Evolutionary conservation across 2,888 invertebrate species (phyloP).

Genomic region (Esperia sulphurella): DNA sequence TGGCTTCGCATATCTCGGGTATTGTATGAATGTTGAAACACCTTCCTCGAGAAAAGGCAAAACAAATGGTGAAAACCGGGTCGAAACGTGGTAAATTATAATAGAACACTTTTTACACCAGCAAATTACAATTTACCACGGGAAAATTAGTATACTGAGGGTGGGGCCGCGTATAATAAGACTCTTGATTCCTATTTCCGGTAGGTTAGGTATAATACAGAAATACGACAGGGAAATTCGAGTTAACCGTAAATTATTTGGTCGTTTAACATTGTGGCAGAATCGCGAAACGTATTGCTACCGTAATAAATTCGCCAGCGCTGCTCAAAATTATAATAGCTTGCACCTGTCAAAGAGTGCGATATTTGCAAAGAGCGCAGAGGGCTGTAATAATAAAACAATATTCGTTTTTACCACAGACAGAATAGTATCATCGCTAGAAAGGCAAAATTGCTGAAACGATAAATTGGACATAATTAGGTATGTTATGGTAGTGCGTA

Average conservation of each 20-base stretch:
- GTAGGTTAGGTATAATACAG: not conserved
- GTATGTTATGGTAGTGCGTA: no score
- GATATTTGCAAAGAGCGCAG: conserved; percentile 18
- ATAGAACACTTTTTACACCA: conserved; percentile 9
- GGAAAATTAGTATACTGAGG: no score
- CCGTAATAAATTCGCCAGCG: conserved; percentile 18
- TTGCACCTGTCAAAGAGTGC: conserved; percentile 31
- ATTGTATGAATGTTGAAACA: no score
- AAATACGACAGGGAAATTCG: conserved; percentile 20
- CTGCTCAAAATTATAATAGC: conserved; percentile 36
- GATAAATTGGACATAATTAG: no score
- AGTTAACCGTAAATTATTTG: conserved; percentile 30
- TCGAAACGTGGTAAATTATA: no score
- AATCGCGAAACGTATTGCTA: conserved; percentile 23
- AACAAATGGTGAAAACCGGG: no score
- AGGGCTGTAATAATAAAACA: not conserved
- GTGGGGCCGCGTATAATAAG: not conserved
- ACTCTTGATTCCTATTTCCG: no score
- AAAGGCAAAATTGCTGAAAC: no score
- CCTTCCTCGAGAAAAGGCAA: no score
- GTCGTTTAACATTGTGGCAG: conserved; percentile 39
- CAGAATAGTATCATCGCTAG: no score
- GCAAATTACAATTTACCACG: no score
- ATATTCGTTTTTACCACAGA: not conserved
- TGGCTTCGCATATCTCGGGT: no score